phyloP scores from a whole-genome alignment of 2,888 invertebrate species.

The Dermolepida albohirtum region DNA sequence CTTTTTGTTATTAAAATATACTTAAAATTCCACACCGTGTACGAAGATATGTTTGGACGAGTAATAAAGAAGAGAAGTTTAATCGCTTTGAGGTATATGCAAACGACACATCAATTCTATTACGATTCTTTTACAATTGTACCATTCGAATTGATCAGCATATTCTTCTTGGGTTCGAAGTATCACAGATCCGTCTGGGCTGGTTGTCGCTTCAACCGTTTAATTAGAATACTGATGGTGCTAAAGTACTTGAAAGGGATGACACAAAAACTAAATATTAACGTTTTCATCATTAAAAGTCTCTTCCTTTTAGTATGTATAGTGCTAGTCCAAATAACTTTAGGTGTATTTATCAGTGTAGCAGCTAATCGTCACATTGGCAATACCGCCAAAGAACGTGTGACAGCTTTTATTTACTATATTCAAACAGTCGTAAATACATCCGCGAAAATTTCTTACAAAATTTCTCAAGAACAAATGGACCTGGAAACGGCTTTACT shows the following conservation, averaged over 20 bases:
- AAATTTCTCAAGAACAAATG: background rate
- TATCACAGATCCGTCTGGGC: constrained; percentile 7
- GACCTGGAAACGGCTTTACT: background rate
- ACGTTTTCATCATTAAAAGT: constrained; percentile 36
- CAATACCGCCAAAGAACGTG: background rate
- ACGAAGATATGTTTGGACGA: constrained; percentile 50
- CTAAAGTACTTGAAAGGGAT: constrained; percentile 17
- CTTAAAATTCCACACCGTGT: constrained; percentile 48
- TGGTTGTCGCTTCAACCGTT: constrained; percentile 33
- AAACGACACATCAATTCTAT: constrained; percentile 45
- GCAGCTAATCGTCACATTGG: background rate
- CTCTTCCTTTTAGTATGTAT: constrained; percentile 37
- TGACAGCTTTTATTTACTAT: constrained; percentile 1
- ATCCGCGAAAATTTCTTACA: constrained; percentile 12
- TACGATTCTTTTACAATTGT: constrained; percentile 46
- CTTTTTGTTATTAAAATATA: constrained; percentile 49
- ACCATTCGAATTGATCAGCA: constrained; percentile 47
- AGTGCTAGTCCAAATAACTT: constrained; percentile 21
- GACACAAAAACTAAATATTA: constrained; percentile 45
- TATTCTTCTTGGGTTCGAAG: constrained; percentile 33
- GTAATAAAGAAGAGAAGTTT: constrained; percentile 43
- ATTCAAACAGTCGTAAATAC: constrained; percentile 30
- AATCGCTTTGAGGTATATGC: constrained; percentile 47
- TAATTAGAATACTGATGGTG: constrained; percentile 40
- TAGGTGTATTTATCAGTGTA: constrained; percentile 26